phyloP scores from a whole-genome alignment of 1,140 invertebrate genomes.

The Cyrtorhinus lividipennis region DNA sequence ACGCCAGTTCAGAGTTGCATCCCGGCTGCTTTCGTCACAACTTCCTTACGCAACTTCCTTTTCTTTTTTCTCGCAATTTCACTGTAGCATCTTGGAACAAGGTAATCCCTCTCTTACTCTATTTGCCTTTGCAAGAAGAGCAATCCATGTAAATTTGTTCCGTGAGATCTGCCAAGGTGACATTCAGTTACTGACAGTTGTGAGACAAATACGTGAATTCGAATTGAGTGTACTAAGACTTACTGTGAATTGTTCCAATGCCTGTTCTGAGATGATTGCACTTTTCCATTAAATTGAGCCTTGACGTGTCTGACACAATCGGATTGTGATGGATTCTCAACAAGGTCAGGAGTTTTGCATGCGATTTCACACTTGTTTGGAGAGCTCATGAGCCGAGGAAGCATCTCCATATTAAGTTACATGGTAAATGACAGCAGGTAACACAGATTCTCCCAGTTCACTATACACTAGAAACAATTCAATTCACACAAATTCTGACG shows the following conservation, averaged over 20 bases:
- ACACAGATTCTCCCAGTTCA: conserved; percentile 77
- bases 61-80: conserved; percentile 46
- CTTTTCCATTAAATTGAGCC: conserved; percentile 53
- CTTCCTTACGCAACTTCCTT: conserved; percentile 50
- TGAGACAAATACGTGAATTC: no score
- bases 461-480: no score
- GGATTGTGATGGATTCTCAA: conserved; percentile 73
- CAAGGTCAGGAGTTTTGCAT: conserved; percentile 59
- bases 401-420: conserved; percentile 54
- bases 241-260: conserved; percentile 48
- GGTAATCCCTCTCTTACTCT: conserved; percentile 60
- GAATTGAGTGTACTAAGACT: no score
- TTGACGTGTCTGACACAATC: conserved; percentile 48
- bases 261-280: conserved; percentile 41
- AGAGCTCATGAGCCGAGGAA: conserved; percentile 49
- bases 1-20: conserved; percentile 29
- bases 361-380: conserved; percentile 58
- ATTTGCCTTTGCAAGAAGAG: conserved; percentile 56
- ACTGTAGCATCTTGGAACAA: conserved; percentile 69
- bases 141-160: conserved; percentile 75
- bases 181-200: no score
- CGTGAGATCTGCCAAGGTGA: conserved; percentile 54
- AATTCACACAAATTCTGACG: no score
- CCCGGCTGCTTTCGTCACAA: conserved; percentile 48
- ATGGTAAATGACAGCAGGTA: conserved; percentile 60